These are phyloP conservation scores for Syngnathus scovelli DNA, from an alignment of 2,113 vertebrate genomes.

Conservation along the genomic window DNA sequence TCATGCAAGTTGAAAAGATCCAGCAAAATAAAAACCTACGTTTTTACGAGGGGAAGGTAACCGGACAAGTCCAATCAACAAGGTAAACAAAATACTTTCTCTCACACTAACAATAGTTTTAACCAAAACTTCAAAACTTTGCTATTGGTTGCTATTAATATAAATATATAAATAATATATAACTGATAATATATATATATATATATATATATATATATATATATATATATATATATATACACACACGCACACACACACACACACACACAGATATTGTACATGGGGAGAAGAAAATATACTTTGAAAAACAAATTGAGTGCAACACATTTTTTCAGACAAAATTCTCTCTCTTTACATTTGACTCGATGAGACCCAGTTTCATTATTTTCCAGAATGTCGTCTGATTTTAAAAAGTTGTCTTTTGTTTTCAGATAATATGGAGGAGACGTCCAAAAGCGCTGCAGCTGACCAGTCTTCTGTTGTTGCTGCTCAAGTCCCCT, in stretches of 20 bases:
- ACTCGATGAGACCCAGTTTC: too few species aligned
- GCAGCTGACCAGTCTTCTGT: conserved; percentile 63
- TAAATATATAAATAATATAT: too few species aligned
- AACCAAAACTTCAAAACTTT: not conserved
- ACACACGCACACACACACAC: too few species aligned
- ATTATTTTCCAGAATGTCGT: not conserved
- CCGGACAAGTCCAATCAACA: not conserved
- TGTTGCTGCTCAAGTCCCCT: conserved; percentile 87
- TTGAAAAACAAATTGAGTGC: too few species aligned
- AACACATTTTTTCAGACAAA: too few species aligned
- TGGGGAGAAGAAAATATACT: too few species aligned
- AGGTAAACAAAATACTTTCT: not conserved
- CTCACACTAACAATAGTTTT: not conserved
- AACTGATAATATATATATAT: too few species aligned
- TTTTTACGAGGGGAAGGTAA: not conserved
- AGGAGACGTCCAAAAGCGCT: conserved; percentile 48
- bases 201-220: too few species aligned
- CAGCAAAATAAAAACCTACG: not conserved
- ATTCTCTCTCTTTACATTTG: too few species aligned
- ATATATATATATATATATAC: too few species aligned
- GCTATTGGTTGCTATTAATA: too few species aligned
- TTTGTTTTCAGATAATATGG: conserved; percentile 51
- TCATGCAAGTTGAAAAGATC: not conserved
- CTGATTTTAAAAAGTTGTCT: not conserved
- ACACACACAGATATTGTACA: too few species aligned